phyloP scores from a whole-genome alignment of 2,113 vertebrate species.

The Origma solitaria region DNA sequence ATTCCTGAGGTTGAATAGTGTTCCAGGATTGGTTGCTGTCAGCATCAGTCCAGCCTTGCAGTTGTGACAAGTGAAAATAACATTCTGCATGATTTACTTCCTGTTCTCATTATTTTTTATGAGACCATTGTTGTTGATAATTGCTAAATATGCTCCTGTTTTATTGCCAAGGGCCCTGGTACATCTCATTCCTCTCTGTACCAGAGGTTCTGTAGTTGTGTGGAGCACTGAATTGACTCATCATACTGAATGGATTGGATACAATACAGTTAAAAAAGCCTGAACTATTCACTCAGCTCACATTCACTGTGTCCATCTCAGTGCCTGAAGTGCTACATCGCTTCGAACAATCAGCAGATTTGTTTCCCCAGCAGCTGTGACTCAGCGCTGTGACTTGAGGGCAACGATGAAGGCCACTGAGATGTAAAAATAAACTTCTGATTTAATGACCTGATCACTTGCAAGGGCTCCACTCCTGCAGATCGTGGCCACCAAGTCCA shows the following conservation, averaged over 20 bases:
- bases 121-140: background rate
- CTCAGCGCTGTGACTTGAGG: background rate
- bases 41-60: background rate
- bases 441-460: background rate
- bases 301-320: background rate
- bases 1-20: background rate
- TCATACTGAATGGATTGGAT: rapidly evolving
- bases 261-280: background rate
- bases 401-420: rapidly evolving
- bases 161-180: background rate
- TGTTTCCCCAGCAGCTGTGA: background rate
- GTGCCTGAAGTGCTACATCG: background rate
- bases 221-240: background rate
- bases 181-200: rapidly evolving
- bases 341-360: background rate
- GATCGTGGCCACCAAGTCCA: rapidly evolving
- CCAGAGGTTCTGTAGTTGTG: background rate
- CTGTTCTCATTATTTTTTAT: background rate
- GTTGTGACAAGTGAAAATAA: background rate
- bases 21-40: background rate
- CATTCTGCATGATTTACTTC: background rate
- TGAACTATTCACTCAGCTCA: background rate
- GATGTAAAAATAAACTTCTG: background rate
- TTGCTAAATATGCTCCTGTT: background rate
- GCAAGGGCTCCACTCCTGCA: background rate